Conservation (phyloP, 2,113 vertebrate species). For the Syngnathus floridae region DNA sequence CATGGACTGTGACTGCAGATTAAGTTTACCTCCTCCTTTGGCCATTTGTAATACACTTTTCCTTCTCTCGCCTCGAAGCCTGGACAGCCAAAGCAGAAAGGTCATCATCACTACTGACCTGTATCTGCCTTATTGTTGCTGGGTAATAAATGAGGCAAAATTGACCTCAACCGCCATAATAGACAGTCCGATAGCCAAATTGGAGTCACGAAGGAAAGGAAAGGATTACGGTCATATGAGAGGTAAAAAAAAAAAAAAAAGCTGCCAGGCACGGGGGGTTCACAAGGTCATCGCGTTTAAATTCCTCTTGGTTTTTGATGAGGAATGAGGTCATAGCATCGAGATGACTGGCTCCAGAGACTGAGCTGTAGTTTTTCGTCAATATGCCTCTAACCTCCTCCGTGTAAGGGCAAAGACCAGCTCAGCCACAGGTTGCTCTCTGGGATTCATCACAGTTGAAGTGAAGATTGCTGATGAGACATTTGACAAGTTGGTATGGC, state of each 20-base stretch:
- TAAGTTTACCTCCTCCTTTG: background rate
- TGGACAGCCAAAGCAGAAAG: conserved; percentile 15
- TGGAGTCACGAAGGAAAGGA: conserved; percentile 30
- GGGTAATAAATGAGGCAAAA: conserved; percentile 31
- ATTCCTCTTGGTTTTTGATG: conserved; percentile 27
- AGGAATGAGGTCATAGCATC: conserved; percentile 48
- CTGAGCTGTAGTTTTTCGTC: conserved; percentile 34
- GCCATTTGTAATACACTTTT: conserved; percentile 7
- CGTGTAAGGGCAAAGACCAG: conserved; percentile 35
- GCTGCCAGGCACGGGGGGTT: conserved; percentile 8
- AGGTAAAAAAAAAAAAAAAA: background rate
- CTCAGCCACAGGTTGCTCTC: conserved; percentile 46
- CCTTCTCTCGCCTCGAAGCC: conserved; percentile 6
- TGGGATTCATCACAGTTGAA: conserved; percentile 45
- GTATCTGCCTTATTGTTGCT: conserved; percentile 26
- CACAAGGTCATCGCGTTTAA: conserved; percentile 23
- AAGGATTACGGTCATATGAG: conserved; percentile 6
- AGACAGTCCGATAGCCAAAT: conserved; percentile 17
- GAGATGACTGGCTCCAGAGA: conserved; percentile 35
- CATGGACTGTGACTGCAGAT: no score
- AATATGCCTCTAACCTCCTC: conserved; percentile 39
- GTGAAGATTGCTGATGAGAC: conserved; percentile 43
- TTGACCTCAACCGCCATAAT: conserved; percentile 24
- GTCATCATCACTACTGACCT: conserved; percentile 37
- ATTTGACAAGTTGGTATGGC: conserved; percentile 29